These are phyloP conservation scores for Lagenorhynchus albirostris DNA, from an alignment of 2,113 vertebrate species.

Conservation along the genomic window DNA sequence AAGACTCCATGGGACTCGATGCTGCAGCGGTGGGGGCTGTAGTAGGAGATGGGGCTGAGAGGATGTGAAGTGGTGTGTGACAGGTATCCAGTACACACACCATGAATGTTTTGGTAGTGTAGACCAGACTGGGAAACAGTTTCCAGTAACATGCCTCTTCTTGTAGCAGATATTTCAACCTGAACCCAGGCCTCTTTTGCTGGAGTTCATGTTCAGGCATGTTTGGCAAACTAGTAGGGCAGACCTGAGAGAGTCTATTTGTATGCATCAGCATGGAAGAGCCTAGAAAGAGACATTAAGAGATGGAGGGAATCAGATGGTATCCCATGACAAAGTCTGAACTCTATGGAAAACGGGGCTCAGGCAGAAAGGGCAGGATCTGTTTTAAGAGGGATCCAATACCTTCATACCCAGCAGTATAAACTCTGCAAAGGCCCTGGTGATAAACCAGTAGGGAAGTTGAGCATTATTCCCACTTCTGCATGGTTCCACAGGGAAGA, in stretches of 20 bases:
- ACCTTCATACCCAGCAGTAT: background rate
- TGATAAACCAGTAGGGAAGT: background rate
- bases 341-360: background rate
- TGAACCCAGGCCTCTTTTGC: background rate
- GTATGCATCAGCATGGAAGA: background rate
- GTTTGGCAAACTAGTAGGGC: slow-evolving; percentile 31
- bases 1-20: background rate
- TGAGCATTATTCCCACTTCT: background rate
- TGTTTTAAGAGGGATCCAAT: background rate
- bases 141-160: background rate
- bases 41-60: background rate
- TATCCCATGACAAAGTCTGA: background rate
- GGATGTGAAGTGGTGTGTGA: background rate
- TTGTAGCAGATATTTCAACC: slow-evolving; percentile 15
- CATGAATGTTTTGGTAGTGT: background rate
- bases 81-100: background rate
- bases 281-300: background rate
- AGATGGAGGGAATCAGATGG: background rate
- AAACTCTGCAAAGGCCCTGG: background rate
- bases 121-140: background rate
- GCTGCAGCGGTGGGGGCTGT: background rate
- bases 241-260: slow-evolving; percentile 1
- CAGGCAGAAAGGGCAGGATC: background rate
- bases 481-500: background rate
- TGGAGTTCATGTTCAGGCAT: slow-evolving; percentile 29